phyloP scores from a whole-genome alignment of 2,797 vertebrate species.

The Cheirogaleus major region DNA sequence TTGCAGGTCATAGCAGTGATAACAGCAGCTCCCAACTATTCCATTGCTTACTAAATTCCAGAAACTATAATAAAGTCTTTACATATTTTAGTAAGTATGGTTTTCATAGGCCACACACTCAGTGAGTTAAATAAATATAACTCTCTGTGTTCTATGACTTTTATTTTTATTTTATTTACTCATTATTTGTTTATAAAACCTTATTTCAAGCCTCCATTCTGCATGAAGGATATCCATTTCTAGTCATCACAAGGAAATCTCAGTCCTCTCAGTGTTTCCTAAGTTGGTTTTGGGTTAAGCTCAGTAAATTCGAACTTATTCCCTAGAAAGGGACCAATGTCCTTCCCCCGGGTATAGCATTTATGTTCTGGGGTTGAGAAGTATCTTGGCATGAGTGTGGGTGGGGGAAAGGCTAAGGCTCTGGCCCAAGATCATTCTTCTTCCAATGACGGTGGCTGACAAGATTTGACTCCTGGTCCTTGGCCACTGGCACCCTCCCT shows the following conservation, averaged over 20 bases:
- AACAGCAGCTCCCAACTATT: neutral
- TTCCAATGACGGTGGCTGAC: neutral
- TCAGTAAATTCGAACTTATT: neutral
- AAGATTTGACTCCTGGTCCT: neutral
- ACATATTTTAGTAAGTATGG: neutral
- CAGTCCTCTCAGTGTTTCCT: neutral
- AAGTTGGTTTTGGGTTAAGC: neutral
- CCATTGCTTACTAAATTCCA: constrained; percentile 4
- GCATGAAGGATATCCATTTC: neutral
- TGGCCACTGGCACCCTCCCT: neutral
- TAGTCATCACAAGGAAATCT: neutral
- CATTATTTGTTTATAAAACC: neutral
- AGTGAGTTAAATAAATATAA: neutral
- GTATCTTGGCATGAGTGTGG: neutral
- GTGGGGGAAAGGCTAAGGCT: neutral
- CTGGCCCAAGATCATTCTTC: neutral
- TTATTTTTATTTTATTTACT: neutral
- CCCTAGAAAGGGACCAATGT: too few relatives aligned
- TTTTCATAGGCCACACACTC: neutral
- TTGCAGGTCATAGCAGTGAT: neutral
- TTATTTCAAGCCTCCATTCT: neutral
- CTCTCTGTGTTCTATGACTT: neutral
- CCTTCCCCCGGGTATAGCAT: neutral
- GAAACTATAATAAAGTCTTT: neutral
- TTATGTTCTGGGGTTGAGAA: neutral